Base-by-base conservation (phyloP, 2,888 invertebrate genomes). In the Sinohyriopsis cumingii region DNA sequence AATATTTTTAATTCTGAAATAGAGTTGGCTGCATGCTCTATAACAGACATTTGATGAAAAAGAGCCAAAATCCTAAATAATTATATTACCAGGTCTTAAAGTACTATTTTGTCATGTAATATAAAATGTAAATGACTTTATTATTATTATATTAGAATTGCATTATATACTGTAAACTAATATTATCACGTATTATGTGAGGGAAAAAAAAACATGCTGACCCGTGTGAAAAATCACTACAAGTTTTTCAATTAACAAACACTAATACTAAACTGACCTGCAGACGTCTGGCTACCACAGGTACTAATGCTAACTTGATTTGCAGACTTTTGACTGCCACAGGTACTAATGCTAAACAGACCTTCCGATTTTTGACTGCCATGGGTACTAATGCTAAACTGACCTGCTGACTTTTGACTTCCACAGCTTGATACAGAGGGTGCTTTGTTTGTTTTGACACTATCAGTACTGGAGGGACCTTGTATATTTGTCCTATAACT, bases 361-460 rank as follows among this genome's bases (percentile, higher is more conserved):
- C 78, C 75, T 65, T 78, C 73, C 15, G 74, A 75, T 64, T 77
- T 80, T 53, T 76, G 65, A 60, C 73, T 75, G 6, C 67, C 72
- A n/a, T 71, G 65, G 66, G 9, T 33, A 33, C 33, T 7, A 33
- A 33, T 33, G 7, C 33, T 33, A 33, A 33, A 59, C 24, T 66
- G 65, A 80, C 78, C 75, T 65, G 79, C 75, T 15, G 75, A 75
- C 66, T 77, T 80, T 55, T 76, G 65, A 60, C 73, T 75, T 5
- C 67, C 72, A n/a, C 72, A 67, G 66, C 82, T 80, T 25, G 80
- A 80, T 55, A 80, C 71, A 22, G 82, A 82, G 1, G 78, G 76
- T 12, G 80, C 73, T 62, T 82, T 80, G 65, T 72, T 76, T 2
- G 71, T 69, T 59, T 77, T 75, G 5, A 69, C 65, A 59, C 72